Percentiles rank a stretch among this genome's conserved stretches.
These are phyloP conservation scores for Anguilla rostrata DNA, from an alignment of 2,113 vertebrate species.

Conservation along the genomic window DNA sequence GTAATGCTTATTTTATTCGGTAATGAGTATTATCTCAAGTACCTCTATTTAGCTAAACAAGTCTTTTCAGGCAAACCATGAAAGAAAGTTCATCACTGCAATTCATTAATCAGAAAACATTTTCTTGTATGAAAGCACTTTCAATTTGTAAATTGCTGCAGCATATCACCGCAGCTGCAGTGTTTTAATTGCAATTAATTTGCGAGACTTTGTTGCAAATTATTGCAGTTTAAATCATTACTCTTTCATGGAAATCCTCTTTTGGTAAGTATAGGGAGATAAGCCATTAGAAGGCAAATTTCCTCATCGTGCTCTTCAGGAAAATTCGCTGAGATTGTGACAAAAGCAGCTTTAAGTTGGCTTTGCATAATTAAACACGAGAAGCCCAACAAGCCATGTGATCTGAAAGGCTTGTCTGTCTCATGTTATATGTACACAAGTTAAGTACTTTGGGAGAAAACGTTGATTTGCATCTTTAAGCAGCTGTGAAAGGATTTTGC, in stretches of 20 bases:
- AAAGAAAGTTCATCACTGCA: background rate
- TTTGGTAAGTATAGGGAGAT: background rate
- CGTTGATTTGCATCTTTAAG: background rate
- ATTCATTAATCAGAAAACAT: background rate
- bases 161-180: background rate
- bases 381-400: conserved; percentile 3
- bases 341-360: background rate
- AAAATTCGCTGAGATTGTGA: background rate
- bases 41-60: background rate
- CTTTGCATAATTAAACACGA: conserved; percentile 1
- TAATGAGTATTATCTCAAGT: background rate
- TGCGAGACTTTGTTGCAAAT: background rate
- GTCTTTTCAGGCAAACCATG: background rate
- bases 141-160: background rate
- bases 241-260: background rate
- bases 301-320: background rate
- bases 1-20: background rate
- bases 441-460: conserved; percentile 4
- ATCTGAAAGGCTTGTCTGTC: background rate
- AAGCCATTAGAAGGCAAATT: background rate
- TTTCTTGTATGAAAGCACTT: background rate
- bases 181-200: background rate
- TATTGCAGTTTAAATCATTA: background rate
- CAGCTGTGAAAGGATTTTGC: background rate
- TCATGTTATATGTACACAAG: background rate